Evolutionary conservation across 2,888 invertebrate genomes (phyloP), one percentile per base, ranked within the genome.

Genomic region (Lymantria monacha): DNA sequence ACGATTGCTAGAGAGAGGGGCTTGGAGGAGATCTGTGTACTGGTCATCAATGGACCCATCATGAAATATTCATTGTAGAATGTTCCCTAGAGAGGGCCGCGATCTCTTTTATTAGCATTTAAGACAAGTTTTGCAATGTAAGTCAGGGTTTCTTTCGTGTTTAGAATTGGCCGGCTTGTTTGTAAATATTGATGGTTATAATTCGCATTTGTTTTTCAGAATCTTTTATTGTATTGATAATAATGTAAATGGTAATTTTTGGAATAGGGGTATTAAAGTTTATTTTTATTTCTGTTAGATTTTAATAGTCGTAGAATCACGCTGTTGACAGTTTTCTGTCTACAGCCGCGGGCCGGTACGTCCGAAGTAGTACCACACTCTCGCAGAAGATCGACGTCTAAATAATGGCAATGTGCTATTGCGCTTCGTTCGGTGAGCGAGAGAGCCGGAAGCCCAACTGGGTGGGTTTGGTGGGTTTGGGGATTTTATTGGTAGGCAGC

Each of bases 21-120:
- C 52, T 44, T 49, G 61, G 30, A 61, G 60, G 30, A 63, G 79
- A 49, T 77, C 79, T 69, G 38, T 22, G 42, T 48, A 48, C 66
- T 81, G 81, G 83, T 51, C 61, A 45, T 59, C 70, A 70, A 74
- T 72, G 72, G 74, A 71, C 69, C 76, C 70, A 71, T 79, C 81
- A 83, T 83, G 83, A 83, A 83, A 83, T 83, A 83, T 83, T 83
- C 83, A 83, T 83, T 71, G 76, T 58, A 61, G 73, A 70, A 74
- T 74, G 72, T 73, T 72, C 70, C 66, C 64, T 61, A 57, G 62
- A 57, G 66, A 58, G 61, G 64, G 66, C 69, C 66, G 63, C 75
- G 79, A 79, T 80, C 76, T 79, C 81, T 79, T 82, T 80, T 83
- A 83, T 83, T 84, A 83, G 82, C 83, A 84, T 83, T 83, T 82